Conservation (phyloP, 2,888 invertebrate genomes). For the Arctia plantaginis region DNA sequence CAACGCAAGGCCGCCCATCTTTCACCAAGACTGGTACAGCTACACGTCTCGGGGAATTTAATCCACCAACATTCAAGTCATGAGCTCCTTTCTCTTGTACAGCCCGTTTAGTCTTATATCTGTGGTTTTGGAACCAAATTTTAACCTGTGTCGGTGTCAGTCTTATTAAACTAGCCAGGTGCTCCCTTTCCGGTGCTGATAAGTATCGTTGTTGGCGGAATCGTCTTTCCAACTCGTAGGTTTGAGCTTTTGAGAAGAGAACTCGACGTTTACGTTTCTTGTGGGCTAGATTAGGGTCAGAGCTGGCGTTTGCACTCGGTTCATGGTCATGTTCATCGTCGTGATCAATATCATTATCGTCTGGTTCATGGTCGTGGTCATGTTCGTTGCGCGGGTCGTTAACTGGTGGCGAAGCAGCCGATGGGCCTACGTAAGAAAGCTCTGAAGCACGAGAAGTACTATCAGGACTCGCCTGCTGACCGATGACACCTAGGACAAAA, state of each 20-base stretch:
- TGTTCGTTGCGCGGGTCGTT: conserved; percentile 69
- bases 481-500: conserved; percentile 79
- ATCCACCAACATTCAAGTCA: conserved; percentile 88
- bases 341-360: conserved; percentile 87
- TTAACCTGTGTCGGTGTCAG: conserved; percentile 99
- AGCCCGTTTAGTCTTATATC: conserved; percentile 99
- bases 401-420: conserved; percentile 74
- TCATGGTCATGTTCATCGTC: conserved; percentile 87
- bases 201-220: conserved; percentile 98
- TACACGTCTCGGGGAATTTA: conserved; percentile 95
- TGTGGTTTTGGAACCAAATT: conserved; percentile 99
- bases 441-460: conserved; percentile 95
- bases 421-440: conserved; percentile 85
- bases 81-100: conserved; percentile 96
- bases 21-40: conserved; percentile 97
- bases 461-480: conserved; percentile 93
- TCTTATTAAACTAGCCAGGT: conserved; percentile 96
- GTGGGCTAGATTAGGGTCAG: conserved; percentile 85
- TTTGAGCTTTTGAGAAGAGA: conserved; percentile 98
- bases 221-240: conserved; percentile 97
- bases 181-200: conserved; percentile 98
- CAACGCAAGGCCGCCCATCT: conserved; percentile 96
- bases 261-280: conserved; percentile 98
- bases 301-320: conserved; percentile 67
- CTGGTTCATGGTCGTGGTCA: conserved; percentile 71